These are phyloP conservation scores for Coregonus sp. DNA, from an alignment of 2,797 vertebrate genomes.

Conservation along the genomic window DNA sequence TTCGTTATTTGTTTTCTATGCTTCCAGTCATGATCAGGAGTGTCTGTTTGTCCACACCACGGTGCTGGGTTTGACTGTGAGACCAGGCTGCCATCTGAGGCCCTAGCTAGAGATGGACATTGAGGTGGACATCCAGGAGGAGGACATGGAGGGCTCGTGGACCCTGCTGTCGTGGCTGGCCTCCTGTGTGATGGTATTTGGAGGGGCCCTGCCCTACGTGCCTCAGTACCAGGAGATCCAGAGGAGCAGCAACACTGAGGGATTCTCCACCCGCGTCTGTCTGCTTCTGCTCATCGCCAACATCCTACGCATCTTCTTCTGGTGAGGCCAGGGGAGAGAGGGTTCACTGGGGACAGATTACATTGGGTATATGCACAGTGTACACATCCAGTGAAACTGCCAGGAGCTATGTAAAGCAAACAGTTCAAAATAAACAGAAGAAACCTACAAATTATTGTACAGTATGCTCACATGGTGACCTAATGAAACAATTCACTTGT, in stretches of 20 bases:
- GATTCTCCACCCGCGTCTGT: constrained; percentile 83
- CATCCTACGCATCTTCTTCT: constrained; percentile 84
- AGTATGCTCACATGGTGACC: not conserved
- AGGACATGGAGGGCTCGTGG: constrained; percentile 65
- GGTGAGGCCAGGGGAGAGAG: constrained; percentile 65
- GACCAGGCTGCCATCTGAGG: not conserved
- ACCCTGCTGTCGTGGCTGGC: constrained; percentile 74
- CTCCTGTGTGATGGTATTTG: constrained; percentile 80
- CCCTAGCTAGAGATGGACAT: constrained; percentile 60
- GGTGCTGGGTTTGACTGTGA: not conserved
- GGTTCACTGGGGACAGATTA: not conserved
- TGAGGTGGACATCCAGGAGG: constrained; percentile 59
- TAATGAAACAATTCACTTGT: not conserved
- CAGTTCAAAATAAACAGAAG: not conserved
- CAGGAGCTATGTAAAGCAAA: not conserved
- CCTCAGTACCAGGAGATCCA: constrained; percentile 84
- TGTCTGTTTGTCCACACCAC: not conserved
- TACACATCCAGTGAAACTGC: not conserved
- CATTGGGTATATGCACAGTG: not conserved
- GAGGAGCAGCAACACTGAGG: constrained; percentile 73
- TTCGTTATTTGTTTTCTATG: not conserved
- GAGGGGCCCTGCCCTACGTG: constrained; percentile 77
- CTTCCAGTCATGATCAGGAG: not conserved
- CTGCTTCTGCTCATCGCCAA: constrained; percentile 82
- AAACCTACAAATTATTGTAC: not conserved